phyloP scores from a whole-genome alignment of 2,888 invertebrate species.

The Epistrophe eligans region DNA sequence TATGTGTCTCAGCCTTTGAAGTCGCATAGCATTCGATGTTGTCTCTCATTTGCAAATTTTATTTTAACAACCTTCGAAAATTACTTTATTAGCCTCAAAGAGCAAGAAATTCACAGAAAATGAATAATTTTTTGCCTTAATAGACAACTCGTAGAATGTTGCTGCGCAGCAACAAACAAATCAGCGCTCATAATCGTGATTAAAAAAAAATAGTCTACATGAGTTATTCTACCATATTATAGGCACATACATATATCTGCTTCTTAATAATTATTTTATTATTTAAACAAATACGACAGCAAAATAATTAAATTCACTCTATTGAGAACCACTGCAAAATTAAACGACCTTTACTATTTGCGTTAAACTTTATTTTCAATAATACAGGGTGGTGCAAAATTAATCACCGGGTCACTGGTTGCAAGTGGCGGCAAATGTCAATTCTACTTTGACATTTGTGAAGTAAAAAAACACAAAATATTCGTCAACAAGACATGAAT shows the following conservation, averaged over 20 bases:
- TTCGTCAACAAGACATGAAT: too few relatives aligned
- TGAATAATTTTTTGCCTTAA: constrained; percentile 50
- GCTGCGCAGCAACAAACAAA: constrained; percentile 39
- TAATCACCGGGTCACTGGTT: too few relatives aligned
- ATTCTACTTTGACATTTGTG: too few relatives aligned
- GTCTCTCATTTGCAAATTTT: constrained; percentile 29
- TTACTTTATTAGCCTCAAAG: constrained; percentile 58
- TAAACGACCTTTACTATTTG: constrained; percentile 2
- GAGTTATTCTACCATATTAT: constrained; percentile 14
- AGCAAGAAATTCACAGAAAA: constrained; percentile 52
- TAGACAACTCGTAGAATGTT: constrained; percentile 47
- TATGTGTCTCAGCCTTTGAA: neutral
- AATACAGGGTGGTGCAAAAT: too few relatives aligned
- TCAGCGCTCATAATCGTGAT: constrained; percentile 43
- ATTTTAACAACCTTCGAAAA: constrained; percentile 66
- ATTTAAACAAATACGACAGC: constrained; percentile 43
- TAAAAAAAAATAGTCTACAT: constrained; percentile 32
- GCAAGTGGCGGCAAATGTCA: too few relatives aligned
- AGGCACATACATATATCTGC: neutral
- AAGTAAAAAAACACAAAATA: too few relatives aligned
- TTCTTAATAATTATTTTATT: constrained; percentile 39
- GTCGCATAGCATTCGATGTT: neutral
- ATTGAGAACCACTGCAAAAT: constrained; percentile 7
- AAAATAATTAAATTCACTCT: constrained; percentile 43
- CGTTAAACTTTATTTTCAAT: too few relatives aligned